Conservation (phyloP, 1,140 invertebrate species). For the Meteorus sp. region DNA sequence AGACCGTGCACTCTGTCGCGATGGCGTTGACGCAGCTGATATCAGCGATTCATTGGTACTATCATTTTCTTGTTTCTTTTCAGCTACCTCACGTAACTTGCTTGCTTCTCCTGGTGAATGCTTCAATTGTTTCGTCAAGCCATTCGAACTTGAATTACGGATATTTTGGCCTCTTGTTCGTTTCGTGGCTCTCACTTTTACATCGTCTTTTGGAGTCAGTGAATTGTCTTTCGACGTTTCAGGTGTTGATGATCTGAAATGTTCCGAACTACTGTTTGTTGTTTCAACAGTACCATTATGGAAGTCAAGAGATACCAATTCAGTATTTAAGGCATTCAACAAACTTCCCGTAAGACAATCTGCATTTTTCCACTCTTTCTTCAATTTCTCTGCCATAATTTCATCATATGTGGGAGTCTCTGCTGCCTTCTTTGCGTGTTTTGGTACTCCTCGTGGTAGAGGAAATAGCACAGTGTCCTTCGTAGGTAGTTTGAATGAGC, state of each 20-base stretch:
- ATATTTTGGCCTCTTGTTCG: slow-evolving; percentile 25
- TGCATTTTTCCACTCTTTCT: slow-evolving; percentile 49
- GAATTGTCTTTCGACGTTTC: slow-evolving; percentile 26
- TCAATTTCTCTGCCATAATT: slow-evolving; percentile 30
- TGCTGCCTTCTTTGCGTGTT: slow-evolving; percentile 35
- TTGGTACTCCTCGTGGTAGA: slow-evolving; percentile 38
- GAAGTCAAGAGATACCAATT: slow-evolving; percentile 30
- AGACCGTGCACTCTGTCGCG: slow-evolving; percentile 14
- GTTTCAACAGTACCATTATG: slow-evolving; percentile 32
- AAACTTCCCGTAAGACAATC: slow-evolving; percentile 36
- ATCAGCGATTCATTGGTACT: neutral
- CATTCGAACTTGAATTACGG: slow-evolving; percentile 30
- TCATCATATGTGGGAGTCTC: slow-evolving; percentile 30
- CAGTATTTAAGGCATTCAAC: slow-evolving; percentile 36
- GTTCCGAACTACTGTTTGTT: slow-evolving; percentile 27
- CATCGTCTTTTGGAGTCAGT: slow-evolving; percentile 33
- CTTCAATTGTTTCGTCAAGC: slow-evolving; percentile 26
- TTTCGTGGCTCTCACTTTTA: slow-evolving; percentile 27
- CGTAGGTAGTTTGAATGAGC: slow-evolving; percentile 36
- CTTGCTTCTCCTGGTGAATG: neutral
- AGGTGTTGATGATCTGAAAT: slow-evolving; percentile 44
- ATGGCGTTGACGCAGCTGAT: slow-evolving; percentile 16
- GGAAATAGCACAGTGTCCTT: slow-evolving; percentile 39
- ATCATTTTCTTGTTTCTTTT: slow-evolving; percentile 26
- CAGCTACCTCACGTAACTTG: slow-evolving; percentile 1